Evolutionary conservation across 2,113 vertebrate species (phyloP).

Genomic region (Elgaria multicarinata): DNA sequence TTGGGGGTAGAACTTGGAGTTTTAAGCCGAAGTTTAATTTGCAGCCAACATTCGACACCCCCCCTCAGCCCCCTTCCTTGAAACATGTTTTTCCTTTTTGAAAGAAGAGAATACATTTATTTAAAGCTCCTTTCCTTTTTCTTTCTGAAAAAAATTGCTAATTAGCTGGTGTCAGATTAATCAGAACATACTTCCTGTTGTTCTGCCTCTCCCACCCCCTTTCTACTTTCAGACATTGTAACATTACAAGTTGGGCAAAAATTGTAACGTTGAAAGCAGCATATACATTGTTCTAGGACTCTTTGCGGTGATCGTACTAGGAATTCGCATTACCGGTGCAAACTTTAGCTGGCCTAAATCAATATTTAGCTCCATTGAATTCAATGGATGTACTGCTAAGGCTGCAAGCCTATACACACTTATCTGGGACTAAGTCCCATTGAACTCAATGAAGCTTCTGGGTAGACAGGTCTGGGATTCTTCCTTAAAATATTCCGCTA

Average conservation of each 20-base stretch:
- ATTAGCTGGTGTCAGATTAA: slow-evolving; percentile 31
- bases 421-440: too few relatives aligned
- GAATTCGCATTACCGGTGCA: slow-evolving; percentile 5
- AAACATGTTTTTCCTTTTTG: slow-evolving; percentile 25
- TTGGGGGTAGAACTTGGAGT: slow-evolving; percentile 67
- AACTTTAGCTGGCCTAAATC: too few relatives aligned
- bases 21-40: slow-evolving; percentile 58
- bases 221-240: not conserved
- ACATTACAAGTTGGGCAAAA: not conserved
- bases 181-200: not conserved
- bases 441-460: not conserved
- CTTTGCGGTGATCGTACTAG: not conserved
- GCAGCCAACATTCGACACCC: not conserved
- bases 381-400: too few relatives aligned
- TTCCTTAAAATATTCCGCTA: slow-evolving; percentile 19
- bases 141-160: not conserved
- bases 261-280: not conserved
- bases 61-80: not conserved
- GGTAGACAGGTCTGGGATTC: not conserved
- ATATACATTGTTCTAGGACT: not conserved
- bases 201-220: accelerated
- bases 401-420: too few relatives aligned
- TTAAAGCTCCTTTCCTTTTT: not conserved
- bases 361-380: too few relatives aligned
- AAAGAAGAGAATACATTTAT: slow-evolving; percentile 16